Conservation (phyloP, 2,888 invertebrate species). For the Apomyelois bistriatella region DNA sequence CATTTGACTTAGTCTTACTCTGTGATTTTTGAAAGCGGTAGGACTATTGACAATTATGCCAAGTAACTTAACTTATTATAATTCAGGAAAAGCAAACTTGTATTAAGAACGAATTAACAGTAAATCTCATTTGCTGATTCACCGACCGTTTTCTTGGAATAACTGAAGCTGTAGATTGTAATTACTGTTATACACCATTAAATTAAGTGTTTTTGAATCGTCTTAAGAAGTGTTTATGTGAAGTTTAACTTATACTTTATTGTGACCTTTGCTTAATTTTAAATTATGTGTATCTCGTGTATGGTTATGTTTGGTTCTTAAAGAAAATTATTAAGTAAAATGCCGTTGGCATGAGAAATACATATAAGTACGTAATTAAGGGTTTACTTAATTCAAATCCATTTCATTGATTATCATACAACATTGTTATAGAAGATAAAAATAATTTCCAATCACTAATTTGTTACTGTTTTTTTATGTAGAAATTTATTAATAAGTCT, state of each 20-base stretch:
- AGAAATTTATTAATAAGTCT: no score
- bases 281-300: background rate
- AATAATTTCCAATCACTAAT: no score
- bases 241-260: background rate
- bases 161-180: background rate
- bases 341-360: no score
- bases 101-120: background rate
- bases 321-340: background rate
- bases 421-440: no score
- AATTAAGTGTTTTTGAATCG: constrained; percentile 2
- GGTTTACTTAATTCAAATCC: no score
- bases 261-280: constrained; percentile 1
- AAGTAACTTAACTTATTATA: no score
- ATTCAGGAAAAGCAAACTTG: background rate
- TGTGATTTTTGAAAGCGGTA: no score
- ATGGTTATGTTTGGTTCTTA: background rate
- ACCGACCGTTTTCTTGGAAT: background rate
- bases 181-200: background rate
- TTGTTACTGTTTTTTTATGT: no score
- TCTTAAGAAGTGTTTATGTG: background rate
- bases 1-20: no score
- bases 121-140: constrained; percentile 1
- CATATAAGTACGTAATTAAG: no score
- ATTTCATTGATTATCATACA: no score
- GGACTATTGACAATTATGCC: no score